Percentiles rank a stretch among this genome's conserved stretches.
Conservation (phyloP, 1,140 invertebrate species). For the Zaprionus ghesquierei region DNA sequence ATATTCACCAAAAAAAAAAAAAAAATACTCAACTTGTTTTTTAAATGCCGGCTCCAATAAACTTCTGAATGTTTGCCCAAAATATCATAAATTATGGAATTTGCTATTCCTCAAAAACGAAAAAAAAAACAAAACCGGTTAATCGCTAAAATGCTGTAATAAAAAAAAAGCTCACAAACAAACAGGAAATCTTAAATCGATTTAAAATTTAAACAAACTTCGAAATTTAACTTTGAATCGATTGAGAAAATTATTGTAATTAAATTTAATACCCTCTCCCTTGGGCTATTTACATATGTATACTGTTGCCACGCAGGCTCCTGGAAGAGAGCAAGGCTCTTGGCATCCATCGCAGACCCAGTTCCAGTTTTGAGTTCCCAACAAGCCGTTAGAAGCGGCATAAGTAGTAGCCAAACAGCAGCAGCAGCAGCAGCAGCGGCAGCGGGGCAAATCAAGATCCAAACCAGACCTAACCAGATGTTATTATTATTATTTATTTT, state of each 20-base stretch:
- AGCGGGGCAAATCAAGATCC: constrained; percentile 3
- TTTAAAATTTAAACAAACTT: neutral
- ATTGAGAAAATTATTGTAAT: neutral
- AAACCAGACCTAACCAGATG: constrained; percentile 20
- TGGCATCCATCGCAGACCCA: neutral
- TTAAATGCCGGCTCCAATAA: constrained; percentile 42
- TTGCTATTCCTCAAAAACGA: constrained; percentile 27
- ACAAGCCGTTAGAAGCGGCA: neutral
- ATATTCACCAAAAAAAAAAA: constrained; percentile 13
- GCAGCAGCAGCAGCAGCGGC: neutral
- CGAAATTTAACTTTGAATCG: neutral
- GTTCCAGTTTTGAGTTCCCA: neutral
- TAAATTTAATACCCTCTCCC: neutral
- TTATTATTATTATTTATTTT: constrained; percentile 14
- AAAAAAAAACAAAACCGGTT: constrained; percentile 44
- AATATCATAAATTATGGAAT: constrained; percentile 67
- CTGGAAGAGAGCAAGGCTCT: neutral
- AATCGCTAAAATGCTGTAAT: constrained; percentile 61
- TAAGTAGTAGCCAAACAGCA: constrained; percentile 6
- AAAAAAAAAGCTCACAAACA: constrained; percentile 61
- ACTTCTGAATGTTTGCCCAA: constrained; percentile 60
- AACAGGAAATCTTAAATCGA: constrained; percentile 49
- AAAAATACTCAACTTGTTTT: constrained; percentile 33
- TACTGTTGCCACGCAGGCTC: neutral
- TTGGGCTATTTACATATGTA: neutral